Base-by-base conservation (phyloP, 1,140 invertebrate species). In the Drosophila dunni region DNA sequence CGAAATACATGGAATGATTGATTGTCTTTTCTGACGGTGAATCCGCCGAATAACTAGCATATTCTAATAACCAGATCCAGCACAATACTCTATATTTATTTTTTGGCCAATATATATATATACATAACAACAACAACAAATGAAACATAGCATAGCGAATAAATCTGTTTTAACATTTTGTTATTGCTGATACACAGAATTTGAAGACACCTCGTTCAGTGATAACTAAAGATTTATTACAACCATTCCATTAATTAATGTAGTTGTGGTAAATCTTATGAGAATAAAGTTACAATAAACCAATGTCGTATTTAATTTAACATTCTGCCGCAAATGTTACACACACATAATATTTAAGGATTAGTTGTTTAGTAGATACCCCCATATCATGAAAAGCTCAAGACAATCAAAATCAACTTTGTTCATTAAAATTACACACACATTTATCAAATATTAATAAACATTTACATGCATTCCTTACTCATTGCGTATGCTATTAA, bases 1-100 rank as follows among this genome's bases (percentile, higher is more conserved):
- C 9, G 45, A 64, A 46, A 46, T 54, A 76, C 44, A 46, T 40
- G 68, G 73, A 60, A 65, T 76, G 70, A 86, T 17, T 70, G n/a
- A 67, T 81, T 64, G 42, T 70, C 84, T 74, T 88, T 74, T 34
- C 8, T 53, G 48, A 78, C 85, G 5, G 60, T 79, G 48, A 75
- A 85, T 61, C 48, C 72, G 38, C 24, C 24, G 24, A 29, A 29
- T 29, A 82, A 71, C 24, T 50, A 69, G 53, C 24, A 29, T 61
- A 90, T 68, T 51, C 56, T 20, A 69, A 70, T 67, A 76, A 64
- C 38, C 78, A 81, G 15, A 76, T 67, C 38, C 78, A 81, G 15
- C 79, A 78, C 57, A 79, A 72, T 51, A 88, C 84, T 56, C 79
- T 40, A 29, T 29, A 29, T 29, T 29, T 29, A 29, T 89, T 40